Base-by-base conservation (phyloP, 2,888 invertebrate genomes). In the Cantharis flavilabris region DNA sequence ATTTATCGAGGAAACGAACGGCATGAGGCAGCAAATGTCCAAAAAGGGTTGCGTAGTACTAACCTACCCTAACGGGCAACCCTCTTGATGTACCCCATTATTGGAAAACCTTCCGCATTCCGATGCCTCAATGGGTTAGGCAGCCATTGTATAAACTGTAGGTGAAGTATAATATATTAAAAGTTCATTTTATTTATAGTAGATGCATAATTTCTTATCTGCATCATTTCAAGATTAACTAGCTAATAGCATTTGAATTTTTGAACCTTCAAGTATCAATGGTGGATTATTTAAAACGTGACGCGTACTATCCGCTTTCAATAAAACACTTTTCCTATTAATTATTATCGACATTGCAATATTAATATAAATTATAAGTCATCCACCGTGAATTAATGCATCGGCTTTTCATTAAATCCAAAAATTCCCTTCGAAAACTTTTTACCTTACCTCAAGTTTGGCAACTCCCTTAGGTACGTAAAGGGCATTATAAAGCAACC, bases 61-160 rank as follows among this genome's bases (percentile, higher is more conserved):
- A 85, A 85, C 84, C 85, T 84, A 82, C 82, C 83, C 82, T 79
- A 83, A 83, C 82, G 83, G 81, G 83, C 75, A 73, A 81, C 84
- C 83, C 85, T 85, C 84, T 85, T 85, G 85, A 82, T 80, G 82
- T 82, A 84, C 84, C 84, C 84, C 83, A 81, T 80, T 82, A 82
- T 80, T 81, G 79, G 77, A 77, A 80, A 82, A 83, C 83, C 85
- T 85, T 85, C 85, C 85, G 85, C 85, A 85, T 85, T 85, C 85
- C 85, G 75, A 62, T 72, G 74, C 70, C 70, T 82, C 78, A 81
- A 82, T 81, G 80, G 80, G 81, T 81, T 81, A 79, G 80, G 78
- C 71, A 69, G 72, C 9, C 62, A 71, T 78, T 77, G 77, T 75
- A 71, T 72, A 73, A 76, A 77, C 69, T 63, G 74, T 75, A 78